Conservation (phyloP, 2,113 vertebrate genomes). For the Indicator maculatus region DNA sequence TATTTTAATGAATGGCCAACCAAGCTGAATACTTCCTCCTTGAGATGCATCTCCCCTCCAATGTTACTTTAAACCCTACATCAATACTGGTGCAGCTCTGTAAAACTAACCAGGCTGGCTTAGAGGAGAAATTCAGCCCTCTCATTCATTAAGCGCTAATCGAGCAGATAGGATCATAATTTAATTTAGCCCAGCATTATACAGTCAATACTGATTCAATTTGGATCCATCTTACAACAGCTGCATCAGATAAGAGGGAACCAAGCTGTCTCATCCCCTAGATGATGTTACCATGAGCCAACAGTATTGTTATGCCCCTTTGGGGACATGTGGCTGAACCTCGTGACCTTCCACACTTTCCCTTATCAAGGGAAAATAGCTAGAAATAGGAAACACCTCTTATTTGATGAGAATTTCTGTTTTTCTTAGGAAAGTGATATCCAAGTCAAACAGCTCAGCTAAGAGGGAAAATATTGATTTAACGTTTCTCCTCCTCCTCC, state of each 20-base stretch:
- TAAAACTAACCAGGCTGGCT: constrained; percentile 53
- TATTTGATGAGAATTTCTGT: constrained; percentile 43
- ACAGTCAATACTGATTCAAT: constrained; percentile 63
- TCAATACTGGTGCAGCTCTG: constrained; percentile 48
- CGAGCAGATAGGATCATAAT: constrained; percentile 69
- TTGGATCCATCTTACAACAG: constrained; percentile 62
- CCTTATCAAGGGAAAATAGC: constrained; percentile 49
- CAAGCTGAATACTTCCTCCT: constrained; percentile 46
- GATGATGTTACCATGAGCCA: constrained; percentile 60
- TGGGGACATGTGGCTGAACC: constrained; percentile 23
- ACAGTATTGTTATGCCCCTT: constrained; percentile 52
- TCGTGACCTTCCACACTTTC: constrained; percentile 31
- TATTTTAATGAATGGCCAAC: constrained; percentile 37
- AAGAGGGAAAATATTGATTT: constrained; percentile 56
- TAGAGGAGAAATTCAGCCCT: constrained; percentile 35
- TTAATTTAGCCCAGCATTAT: constrained; percentile 62
- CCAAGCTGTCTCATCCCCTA: constrained; percentile 33
- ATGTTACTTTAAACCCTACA: background rate
- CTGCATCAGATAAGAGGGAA: constrained; percentile 53
- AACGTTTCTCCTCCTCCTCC: constrained; percentile 17
- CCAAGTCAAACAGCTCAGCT: constrained; percentile 52
- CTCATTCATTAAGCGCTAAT: constrained; percentile 59
- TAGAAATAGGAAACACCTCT: constrained; percentile 34
- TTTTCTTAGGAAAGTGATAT: constrained; percentile 47
- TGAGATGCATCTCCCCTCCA: background rate